Evolutionary conservation across 2,888 invertebrate species (phyloP).

Genomic region (Dasypogon diadema): DNA sequence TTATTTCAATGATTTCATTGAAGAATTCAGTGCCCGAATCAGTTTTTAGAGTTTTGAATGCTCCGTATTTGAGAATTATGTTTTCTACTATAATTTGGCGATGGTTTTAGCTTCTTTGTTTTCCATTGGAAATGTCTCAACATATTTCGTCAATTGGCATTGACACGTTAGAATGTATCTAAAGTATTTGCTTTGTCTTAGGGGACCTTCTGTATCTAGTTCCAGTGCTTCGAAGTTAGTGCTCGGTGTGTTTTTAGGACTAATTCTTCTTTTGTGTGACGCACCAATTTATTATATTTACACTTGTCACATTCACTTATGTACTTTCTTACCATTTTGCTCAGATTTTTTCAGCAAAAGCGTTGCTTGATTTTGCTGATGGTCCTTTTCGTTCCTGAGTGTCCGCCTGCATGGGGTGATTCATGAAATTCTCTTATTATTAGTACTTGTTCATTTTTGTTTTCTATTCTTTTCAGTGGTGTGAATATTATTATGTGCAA

Average conservation of each 20-base stretch:
- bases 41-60: slow-evolving; percentile 53
- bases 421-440: slow-evolving; percentile 26
- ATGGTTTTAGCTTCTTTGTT: slow-evolving; percentile 58
- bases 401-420: slow-evolving; percentile 20
- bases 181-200: neutral
- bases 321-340: slow-evolving; percentile 52
- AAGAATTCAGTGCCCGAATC: slow-evolving; percentile 56
- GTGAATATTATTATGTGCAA: too few relatives aligned
- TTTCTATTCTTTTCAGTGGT: neutral
- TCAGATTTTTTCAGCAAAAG: slow-evolving; percentile 52
- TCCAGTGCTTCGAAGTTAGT: neutral
- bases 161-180: slow-evolving; percentile 29
- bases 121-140: slow-evolving; percentile 56
- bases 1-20: slow-evolving; percentile 54
- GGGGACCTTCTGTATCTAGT: slow-evolving; percentile 16
- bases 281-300: slow-evolving; percentile 50
- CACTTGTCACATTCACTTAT: slow-evolving; percentile 53
- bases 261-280: slow-evolving; percentile 29
- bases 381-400: slow-evolving; percentile 49
- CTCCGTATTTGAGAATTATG: slow-evolving; percentile 22
- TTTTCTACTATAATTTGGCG: slow-evolving; percentile 58
- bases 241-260: neutral
- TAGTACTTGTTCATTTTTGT: neutral
- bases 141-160: slow-evolving; percentile 42
- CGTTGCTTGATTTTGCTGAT: slow-evolving; percentile 51